phyloP scores from a whole-genome alignment of 2,113 vertebrate genomes.

The Myodes glareolus region DNA sequence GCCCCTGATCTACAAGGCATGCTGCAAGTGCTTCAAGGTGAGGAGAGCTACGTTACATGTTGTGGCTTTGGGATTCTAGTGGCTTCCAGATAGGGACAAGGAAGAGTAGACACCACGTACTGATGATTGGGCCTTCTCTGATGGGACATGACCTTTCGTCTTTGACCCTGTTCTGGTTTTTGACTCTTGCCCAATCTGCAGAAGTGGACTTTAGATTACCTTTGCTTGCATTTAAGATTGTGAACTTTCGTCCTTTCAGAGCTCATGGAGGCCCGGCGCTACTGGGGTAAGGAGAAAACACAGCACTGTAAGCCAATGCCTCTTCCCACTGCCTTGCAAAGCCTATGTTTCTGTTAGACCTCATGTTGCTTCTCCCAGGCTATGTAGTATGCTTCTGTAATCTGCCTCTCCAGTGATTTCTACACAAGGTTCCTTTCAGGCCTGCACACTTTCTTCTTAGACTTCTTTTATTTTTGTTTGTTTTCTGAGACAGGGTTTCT shows the following conservation, averaged over 20 bases:
- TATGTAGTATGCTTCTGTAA: background rate
- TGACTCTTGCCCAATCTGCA: background rate
- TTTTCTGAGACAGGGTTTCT: too few relatives aligned
- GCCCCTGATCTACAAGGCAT: background rate
- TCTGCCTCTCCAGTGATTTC: background rate
- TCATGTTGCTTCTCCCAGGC: background rate
- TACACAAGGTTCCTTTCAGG: background rate
- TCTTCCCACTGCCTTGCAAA: background rate
- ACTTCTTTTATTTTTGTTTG: background rate
- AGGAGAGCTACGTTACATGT: background rate
- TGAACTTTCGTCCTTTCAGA: slow-evolving; percentile 39
- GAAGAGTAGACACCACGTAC: background rate
- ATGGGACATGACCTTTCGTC: too few relatives aligned
- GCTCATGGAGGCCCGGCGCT: background rate
- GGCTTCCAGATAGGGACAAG: background rate
- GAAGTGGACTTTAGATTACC: background rate
- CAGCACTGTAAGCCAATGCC: background rate
- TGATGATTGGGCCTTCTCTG: background rate
- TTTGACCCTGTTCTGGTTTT: background rate
- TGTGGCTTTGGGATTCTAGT: too few relatives aligned
- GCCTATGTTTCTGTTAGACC: background rate
- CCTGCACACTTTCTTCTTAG: background rate
- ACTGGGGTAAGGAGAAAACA: slow-evolving; percentile 26
- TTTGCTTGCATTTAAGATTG: background rate
- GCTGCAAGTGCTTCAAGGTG: background rate